Conservation (phyloP, 2,888 invertebrate species). For the Thumatha senex region DNA sequence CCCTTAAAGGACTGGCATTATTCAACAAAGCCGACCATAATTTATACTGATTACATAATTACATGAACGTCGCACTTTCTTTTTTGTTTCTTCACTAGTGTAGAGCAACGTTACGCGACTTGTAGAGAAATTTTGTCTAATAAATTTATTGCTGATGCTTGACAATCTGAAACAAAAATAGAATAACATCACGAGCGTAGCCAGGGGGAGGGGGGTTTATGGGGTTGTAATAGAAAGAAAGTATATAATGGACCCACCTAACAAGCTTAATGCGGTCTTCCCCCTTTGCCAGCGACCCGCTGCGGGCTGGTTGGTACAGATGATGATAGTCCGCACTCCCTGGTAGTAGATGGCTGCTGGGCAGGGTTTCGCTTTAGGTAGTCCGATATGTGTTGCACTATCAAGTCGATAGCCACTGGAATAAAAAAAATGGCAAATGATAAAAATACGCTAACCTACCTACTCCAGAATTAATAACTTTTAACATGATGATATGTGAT, state of each 20-base stretch:
- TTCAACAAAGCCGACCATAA: neutral
- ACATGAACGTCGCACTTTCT: neutral
- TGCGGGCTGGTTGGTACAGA: constrained; percentile 73
- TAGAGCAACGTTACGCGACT: constrained; percentile 13
- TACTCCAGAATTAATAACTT: too few relatives aligned
- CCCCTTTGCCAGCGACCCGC: constrained; percentile 59
- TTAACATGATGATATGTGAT: too few relatives aligned
- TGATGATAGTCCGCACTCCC: constrained; percentile 49
- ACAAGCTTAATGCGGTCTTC: constrained; percentile 65
- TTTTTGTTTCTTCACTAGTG: constrained; percentile 17
- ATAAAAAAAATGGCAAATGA: constrained; percentile 47
- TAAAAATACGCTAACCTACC: too few relatives aligned
- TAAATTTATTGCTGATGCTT: constrained; percentile 20
- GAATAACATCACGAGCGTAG: too few relatives aligned
- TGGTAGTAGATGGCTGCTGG: constrained; percentile 42
- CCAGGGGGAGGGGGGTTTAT: too few relatives aligned
- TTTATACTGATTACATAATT: neutral
- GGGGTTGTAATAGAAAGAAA: too few relatives aligned
- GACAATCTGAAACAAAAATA: constrained; percentile 13
- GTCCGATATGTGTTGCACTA: constrained; percentile 98
- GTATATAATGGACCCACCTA: constrained; percentile 11
- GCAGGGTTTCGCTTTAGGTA: constrained; percentile 84
- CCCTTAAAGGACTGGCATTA: neutral
- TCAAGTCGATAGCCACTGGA: constrained; percentile 98
- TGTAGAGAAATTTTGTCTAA: neutral